Conservation (phyloP, 1,140 invertebrate species). For the Dendroctonus ponderosae region DNA sequence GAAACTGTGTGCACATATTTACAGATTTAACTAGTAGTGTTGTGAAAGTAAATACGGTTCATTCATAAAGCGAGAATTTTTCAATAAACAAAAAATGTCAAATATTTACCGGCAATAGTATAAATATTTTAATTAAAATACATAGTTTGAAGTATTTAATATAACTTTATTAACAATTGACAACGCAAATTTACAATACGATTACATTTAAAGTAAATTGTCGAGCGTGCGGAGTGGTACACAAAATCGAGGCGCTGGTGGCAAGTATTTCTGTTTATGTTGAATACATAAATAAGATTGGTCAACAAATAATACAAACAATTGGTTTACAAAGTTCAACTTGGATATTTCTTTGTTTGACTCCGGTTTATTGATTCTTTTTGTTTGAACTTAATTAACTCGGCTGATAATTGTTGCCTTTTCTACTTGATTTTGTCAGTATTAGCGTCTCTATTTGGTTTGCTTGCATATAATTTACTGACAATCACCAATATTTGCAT, state of each 20-base stretch:
- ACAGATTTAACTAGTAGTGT: slow-evolving; percentile 32
- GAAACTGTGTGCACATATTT: slow-evolving; percentile 34
- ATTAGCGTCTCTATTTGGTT: slow-evolving; percentile 24
- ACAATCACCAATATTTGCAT: slow-evolving; percentile 16
- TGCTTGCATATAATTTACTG: slow-evolving; percentile 10
- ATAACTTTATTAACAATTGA: slow-evolving; percentile 41
- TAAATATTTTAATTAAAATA: slow-evolving; percentile 38
- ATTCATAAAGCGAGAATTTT: slow-evolving; percentile 29
- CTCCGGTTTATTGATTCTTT: slow-evolving; percentile 29
- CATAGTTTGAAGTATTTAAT: slow-evolving; percentile 33
- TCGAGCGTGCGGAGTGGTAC: slow-evolving; percentile 4
- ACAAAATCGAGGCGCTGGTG: slow-evolving; percentile 21
- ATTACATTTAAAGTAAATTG: slow-evolving; percentile 41
- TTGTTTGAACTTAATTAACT: slow-evolving; percentile 29
- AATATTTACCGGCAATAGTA: slow-evolving; percentile 39
- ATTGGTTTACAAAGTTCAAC: slow-evolving; percentile 33
- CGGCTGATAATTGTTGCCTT: slow-evolving; percentile 30
- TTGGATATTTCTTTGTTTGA: slow-evolving; percentile 28
- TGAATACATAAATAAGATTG: slow-evolving; percentile 38
- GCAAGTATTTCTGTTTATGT: slow-evolving; percentile 28
- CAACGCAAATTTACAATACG: slow-evolving; percentile 43
- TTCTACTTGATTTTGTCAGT: slow-evolving; percentile 29
- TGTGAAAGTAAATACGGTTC: slow-evolving; percentile 34
- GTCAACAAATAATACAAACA: slow-evolving; percentile 42
- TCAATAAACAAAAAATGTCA: slow-evolving; percentile 35